Evolutionary conservation across 2,113 vertebrate genomes (phyloP), one percentile per base, ranked within the genome.

Genomic region (Alethe diademata): DNA sequence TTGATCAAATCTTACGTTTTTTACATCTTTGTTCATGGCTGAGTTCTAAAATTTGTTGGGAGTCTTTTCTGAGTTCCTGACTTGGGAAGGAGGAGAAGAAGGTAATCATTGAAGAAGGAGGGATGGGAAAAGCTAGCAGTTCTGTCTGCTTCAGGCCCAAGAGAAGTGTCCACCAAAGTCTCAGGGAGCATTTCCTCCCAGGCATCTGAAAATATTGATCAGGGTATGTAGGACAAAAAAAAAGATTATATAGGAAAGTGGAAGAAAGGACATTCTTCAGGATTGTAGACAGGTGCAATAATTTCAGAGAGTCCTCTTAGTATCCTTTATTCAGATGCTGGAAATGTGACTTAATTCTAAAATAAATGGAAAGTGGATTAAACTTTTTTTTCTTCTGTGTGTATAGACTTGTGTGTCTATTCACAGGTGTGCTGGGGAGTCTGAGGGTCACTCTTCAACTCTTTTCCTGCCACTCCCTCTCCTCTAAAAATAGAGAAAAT

Each of bases 401-500:
- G 2, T 85, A 6, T 54, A 67, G 43, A n/a, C 24, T 23, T 82
- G 9, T 35, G 29, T 54, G 11, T 57, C 29, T 81, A 51, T 78
- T 42, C 47, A 75, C 25, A 42, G 20, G 29, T 76, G 26, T 88
- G 15, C 29, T 51, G 36, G 26, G 38, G 60, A 74, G 8, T 57
- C 54, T 69, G 64, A 73, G 24, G 48, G 24, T 43, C 40, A 33
- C 3, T 5, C 14, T 90, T 40, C 7, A 42, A 16, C 45, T 35
- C 19, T 22, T 22, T 42, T 26, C 4, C 7, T 0, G 0, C 16
- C 13, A 10, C 11, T 19, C 16, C 6, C 15, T 28, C 31, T 26
- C 18, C 57, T 65, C 60, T 64, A 56, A 78, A 95, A 85, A 51
- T 2, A 54, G 40, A 60, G 33, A 18, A 8, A 43, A 36, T 57